Percentiles rank a stretch among this genome's conserved stretches.
Evolutionary conservation across 2,888 invertebrate genomes (phyloP).

Genomic region (Apocheima hispidaria): DNA sequence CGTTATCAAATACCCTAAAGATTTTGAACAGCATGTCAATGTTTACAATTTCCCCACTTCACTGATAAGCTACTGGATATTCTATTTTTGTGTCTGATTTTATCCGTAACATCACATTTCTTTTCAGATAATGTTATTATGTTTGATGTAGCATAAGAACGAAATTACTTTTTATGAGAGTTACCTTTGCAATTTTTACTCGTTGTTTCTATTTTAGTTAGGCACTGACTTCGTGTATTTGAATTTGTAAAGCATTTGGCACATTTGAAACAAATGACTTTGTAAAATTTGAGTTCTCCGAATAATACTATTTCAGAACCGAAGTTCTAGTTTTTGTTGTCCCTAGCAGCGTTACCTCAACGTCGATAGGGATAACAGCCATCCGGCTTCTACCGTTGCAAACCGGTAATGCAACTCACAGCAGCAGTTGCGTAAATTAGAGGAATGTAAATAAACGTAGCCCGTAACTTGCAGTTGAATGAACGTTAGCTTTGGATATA

Average conservation of each 20-base stretch:
- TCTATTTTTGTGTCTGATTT: slow-evolving; percentile 8
- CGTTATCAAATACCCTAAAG: slow-evolving; percentile 2
- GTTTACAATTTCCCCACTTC: slow-evolving; percentile 18
- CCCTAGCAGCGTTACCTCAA: background rate
- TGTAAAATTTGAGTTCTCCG: too few species aligned
- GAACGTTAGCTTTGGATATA: background rate
- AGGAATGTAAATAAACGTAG: slow-evolving; percentile 5
- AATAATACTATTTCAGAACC: background rate
- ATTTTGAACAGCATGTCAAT: slow-evolving; percentile 2
- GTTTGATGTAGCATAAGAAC: background rate
- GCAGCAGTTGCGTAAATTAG: slow-evolving; percentile 11
- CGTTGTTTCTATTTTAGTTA: too few species aligned
- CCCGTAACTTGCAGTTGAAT: background rate
- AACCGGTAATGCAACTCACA: slow-evolving; percentile 8
- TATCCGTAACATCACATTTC: background rate
- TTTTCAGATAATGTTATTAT: slow-evolving; percentile 2
- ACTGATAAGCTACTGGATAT: slow-evolving; percentile 11
- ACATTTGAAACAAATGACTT: too few species aligned
- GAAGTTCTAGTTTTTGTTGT: background rate
- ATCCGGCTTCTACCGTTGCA: slow-evolving; percentile 19
- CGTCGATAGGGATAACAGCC: slow-evolving; percentile 6
- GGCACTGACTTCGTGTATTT: too few species aligned
- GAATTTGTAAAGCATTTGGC: too few species aligned
- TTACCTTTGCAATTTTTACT: background rate
- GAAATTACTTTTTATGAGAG: background rate